Conservation (phyloP, 2,797 vertebrate genomes). For the Gobio occitaniae region DNA sequence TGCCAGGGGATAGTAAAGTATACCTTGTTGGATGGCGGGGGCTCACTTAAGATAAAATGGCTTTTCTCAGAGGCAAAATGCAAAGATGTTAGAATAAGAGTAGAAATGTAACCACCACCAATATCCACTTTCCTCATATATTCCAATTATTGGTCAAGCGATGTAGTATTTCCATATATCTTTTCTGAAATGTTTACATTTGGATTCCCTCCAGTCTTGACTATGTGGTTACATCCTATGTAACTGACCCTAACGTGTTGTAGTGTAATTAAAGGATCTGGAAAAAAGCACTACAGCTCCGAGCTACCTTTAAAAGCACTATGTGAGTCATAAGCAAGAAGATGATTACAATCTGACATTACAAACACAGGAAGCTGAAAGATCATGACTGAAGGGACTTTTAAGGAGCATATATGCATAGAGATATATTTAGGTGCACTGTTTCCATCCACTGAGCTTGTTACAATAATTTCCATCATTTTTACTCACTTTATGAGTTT, state of each 20-base stretch:
- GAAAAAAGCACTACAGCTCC: constrained; percentile 8
- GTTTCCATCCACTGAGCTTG: not conserved
- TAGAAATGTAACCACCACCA: not conserved
- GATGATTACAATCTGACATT: constrained; percentile 35
- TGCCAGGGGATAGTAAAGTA: constrained; percentile 27
- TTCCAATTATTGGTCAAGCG: not conserved
- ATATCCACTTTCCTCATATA: not conserved
- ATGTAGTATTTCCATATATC: not conserved
- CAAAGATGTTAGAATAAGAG: constrained; percentile 6
- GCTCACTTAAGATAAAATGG: constrained; percentile 1
- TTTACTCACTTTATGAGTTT: not conserved
- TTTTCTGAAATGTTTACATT: constrained; percentile 17
- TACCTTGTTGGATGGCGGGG: not conserved
- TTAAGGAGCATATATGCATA: not conserved
- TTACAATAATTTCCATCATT: not conserved
- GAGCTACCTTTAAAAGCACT: constrained; percentile 20
- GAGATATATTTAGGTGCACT: not conserved
- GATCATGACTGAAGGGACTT: constrained; percentile 4
- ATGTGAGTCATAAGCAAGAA: constrained; percentile 30
- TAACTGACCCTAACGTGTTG: constrained; percentile 23
- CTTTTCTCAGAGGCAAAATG: constrained; percentile 3
- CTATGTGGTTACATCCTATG: constrained; percentile 21
- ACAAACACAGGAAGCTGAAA: constrained; percentile 13
- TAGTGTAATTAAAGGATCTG: constrained; percentile 39
- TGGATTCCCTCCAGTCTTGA: constrained; percentile 10